A percentile compares a stretch with the other conserved stretches of the same genome.
Conservation (phyloP, 2,888 invertebrate genomes). For the Erebia ligea region DNA sequence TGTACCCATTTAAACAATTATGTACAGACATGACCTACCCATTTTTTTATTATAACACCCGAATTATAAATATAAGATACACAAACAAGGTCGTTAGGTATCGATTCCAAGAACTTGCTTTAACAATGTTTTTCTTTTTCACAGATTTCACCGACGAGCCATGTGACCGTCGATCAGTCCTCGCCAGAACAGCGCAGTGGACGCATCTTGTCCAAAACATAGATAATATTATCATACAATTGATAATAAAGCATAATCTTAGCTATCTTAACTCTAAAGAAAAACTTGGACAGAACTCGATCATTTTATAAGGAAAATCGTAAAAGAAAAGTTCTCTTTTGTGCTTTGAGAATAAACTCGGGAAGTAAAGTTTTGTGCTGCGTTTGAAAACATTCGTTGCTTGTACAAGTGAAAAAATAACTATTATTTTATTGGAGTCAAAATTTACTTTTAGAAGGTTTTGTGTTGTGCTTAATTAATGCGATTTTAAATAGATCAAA, state of each 20-base stretch:
- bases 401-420: neutral
- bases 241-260: neutral
- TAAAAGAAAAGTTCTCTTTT: slow-evolving; percentile 15
- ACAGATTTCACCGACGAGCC: slow-evolving; percentile 69
- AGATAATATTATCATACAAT: slow-evolving; percentile 3
- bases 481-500: neutral
- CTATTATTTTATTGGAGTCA: neutral
- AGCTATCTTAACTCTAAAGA: neutral
- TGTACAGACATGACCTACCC: slow-evolving; percentile 1
- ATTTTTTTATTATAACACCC: neutral
- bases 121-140: slow-evolving; percentile 60
- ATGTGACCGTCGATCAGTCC: slow-evolving; percentile 70
- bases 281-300: neutral
- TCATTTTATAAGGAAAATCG: slow-evolving; percentile 17
- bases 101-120: slow-evolving; percentile 42
- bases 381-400: neutral
- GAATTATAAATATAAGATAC: slow-evolving; percentile 4
- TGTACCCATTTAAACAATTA: neutral
- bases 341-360: neutral
- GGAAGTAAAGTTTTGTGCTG: neutral
- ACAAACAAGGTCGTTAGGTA: slow-evolving; percentile 35
- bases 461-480: neutral
- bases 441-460: too few species aligned
- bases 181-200: slow-evolving; percentile 54
- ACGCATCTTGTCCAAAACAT: slow-evolving; percentile 27